Conservation (phyloP, 2,113 vertebrate genomes). For the Thermophis baileyi region DNA sequence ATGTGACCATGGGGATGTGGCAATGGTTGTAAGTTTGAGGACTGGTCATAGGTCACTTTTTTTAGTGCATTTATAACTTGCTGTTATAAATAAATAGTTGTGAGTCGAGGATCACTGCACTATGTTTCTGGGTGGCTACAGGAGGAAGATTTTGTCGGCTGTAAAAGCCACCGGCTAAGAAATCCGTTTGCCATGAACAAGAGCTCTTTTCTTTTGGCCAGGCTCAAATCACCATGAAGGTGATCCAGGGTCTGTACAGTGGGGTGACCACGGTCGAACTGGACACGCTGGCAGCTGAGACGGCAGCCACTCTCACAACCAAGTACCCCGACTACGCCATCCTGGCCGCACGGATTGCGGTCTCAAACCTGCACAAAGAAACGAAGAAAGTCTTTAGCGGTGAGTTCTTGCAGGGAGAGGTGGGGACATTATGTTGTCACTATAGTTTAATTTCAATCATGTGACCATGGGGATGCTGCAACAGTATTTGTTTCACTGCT, state of each 20-base stretch:
- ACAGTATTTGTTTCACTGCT: too few relatives aligned
- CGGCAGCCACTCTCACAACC: constrained; percentile 90
- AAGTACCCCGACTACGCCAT: constrained; percentile 95
- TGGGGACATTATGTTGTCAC: neutral
- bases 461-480: too few relatives aligned
- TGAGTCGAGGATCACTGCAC: neutral
- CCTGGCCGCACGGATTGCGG: constrained; percentile 90
- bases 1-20: neutral
- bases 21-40: neutral
- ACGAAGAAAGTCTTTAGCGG: constrained; percentile 98
- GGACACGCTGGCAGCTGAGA: constrained; percentile 93
- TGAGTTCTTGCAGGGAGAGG: constrained; percentile 51
- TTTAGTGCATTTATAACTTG: neutral
- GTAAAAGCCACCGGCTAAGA: neutral
- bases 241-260: constrained; percentile 93
- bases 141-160: neutral
- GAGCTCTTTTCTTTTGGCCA: constrained; percentile 48
- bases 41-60: neutral
- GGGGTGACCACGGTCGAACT: constrained; percentile 93
- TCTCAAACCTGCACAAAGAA: constrained; percentile 96
- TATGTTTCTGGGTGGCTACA: neutral
- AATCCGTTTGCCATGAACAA: neutral
- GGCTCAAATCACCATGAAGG: constrained; percentile 98
- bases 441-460: too few relatives aligned
- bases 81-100: neutral